A percentile compares a stretch with the other conserved stretches of the same genome.
These are phyloP conservation scores for Columba livia DNA, from an alignment of 2,113 vertebrate species.

Conservation along the genomic window DNA sequence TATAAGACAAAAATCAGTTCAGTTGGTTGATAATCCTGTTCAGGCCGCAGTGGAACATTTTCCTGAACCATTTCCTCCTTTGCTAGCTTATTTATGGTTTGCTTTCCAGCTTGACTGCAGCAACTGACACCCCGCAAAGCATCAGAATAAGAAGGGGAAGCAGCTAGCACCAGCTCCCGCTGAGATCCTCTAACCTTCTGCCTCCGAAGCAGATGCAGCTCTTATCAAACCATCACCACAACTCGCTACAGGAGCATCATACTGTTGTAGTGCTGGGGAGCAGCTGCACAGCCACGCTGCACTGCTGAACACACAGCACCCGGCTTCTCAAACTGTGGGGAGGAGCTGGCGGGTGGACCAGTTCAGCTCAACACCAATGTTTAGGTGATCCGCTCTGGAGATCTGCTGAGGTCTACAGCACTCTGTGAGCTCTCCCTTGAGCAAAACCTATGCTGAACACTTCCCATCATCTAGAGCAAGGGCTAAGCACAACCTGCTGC, in stretches of 20 bases:
- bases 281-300: neutral
- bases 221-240: neutral
- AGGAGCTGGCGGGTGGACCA: neutral
- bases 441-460: neutral
- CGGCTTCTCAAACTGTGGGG: neutral
- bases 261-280: neutral
- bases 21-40: neutral
- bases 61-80: neutral
- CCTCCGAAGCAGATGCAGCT: neutral
- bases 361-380: neutral
- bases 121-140: neutral
- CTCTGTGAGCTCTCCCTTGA: fast-evolving
- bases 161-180: neutral
- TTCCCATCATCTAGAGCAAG: neutral
- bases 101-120: neutral
- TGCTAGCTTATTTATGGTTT: neutral
- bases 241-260: neutral
- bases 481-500: neutral
- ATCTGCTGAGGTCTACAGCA: neutral
- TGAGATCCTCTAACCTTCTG: neutral
- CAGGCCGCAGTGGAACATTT: neutral
- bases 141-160: neutral
- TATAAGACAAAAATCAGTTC: neutral
- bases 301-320: neutral
- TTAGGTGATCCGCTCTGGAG: neutral